Percentiles rank a stretch among this genome's conserved stretches.
phyloP scores from a whole-genome alignment of 2,797 vertebrate genomes.

The Alauda arvensis region DNA sequence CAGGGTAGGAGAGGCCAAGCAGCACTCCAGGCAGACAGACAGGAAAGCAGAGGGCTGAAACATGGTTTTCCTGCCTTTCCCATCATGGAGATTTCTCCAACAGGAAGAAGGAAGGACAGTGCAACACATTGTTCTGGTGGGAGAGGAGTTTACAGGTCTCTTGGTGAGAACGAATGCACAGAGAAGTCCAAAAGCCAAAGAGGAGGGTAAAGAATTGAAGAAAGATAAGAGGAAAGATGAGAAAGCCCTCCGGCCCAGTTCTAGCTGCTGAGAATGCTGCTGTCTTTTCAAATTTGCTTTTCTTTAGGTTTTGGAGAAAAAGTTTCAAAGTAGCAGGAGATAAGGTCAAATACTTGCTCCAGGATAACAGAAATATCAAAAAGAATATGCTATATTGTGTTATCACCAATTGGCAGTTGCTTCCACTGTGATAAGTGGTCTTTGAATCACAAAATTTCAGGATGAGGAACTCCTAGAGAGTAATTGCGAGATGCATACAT shows the following conservation, averaged over 20 bases:
- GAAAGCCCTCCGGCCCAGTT: not conserved
- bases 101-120: not conserved
- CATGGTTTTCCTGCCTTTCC: not conserved
- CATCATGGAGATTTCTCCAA: not conserved
- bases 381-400: not conserved
- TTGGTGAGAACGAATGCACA: not conserved
- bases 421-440: not conserved
- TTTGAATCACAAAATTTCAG: not conserved
- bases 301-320: not conserved
- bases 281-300: not conserved
- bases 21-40: not conserved
- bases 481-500: not conserved
- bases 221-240: not conserved
- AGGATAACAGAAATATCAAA: not conserved
- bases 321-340: not conserved
- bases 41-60: not conserved
- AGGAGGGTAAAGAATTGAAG: not conserved
- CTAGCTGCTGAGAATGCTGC: not conserved
- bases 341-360: not conserved
- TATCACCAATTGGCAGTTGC: conserved; percentile 18
- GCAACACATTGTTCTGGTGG: too few species aligned
- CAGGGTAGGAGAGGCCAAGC: not conserved
- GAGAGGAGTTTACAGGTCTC: not conserved
- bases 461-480: not conserved
- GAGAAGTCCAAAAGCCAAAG: not conserved